Evolutionary conservation across 2,113 vertebrate species (phyloP).

Genomic region (Eublepharis macularius): DNA sequence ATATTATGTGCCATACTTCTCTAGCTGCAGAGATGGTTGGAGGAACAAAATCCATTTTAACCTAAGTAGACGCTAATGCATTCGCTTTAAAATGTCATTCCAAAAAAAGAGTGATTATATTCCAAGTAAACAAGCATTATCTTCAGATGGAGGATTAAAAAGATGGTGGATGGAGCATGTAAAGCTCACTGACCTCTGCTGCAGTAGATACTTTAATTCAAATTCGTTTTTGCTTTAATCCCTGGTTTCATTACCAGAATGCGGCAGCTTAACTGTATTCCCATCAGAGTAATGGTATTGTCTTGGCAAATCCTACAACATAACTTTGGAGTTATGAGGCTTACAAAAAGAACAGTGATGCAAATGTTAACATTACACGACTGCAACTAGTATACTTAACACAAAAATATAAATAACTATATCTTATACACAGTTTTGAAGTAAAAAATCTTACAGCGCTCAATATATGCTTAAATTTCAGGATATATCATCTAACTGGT

Average conservation of each 20-base stretch:
- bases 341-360: neutral
- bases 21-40: no score
- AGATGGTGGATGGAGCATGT: neutral
- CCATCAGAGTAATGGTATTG: neutral
- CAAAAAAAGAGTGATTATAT: slow-evolving; percentile 11
- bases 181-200: neutral
- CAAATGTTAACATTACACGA: neutral
- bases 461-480: no score
- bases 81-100: no score
- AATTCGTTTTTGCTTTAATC: neutral
- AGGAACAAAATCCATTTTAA: no score
- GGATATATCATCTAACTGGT: no score
- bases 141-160: neutral
- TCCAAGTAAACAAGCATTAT: slow-evolving; percentile 8
- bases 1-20: no score
- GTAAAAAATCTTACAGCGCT: no score
- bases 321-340: neutral
- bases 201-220: neutral
- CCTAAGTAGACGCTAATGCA: no score
- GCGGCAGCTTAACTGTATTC: neutral
- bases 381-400: no score
- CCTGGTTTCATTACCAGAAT: neutral
- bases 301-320: neutral
- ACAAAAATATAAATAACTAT: no score
- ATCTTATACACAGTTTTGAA: no score